Evolutionary conservation across 2,113 vertebrate genomes (phyloP).

Genomic region (Trogon melanurus): DNA sequence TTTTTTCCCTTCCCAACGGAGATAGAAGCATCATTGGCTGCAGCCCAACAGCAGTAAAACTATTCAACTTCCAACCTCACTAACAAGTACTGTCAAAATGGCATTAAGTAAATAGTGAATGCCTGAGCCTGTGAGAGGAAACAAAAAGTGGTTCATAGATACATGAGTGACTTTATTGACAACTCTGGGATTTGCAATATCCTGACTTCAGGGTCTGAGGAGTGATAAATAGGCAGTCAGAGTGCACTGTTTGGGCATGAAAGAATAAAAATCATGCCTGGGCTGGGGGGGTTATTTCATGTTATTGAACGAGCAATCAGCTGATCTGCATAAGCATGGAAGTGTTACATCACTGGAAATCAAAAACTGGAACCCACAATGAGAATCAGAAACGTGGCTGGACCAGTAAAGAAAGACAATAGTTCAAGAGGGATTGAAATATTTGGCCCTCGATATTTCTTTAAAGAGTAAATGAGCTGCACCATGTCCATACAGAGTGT

Average conservation of each 20-base stretch:
- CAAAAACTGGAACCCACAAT: neutral
- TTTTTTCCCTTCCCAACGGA: constrained; percentile 11
- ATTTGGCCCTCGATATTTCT: neutral
- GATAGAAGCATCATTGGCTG: constrained; percentile 43
- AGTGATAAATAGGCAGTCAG: constrained; percentile 40
- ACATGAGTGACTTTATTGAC: constrained; percentile 50
- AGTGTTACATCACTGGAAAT: neutral
- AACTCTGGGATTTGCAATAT: neutral
- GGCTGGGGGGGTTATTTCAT: neutral
- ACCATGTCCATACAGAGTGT: neutral
- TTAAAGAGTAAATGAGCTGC: neutral
- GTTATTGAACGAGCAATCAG: neutral
- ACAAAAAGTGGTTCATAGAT: constrained; percentile 59
- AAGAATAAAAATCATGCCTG: neutral
- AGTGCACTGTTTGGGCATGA: neutral
- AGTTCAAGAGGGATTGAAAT: neutral
- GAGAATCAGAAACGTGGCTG: neutral
- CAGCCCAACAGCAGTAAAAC: constrained; percentile 45
- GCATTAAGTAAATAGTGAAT: constrained; percentile 63
- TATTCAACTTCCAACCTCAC: constrained; percentile 45
- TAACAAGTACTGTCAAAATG: constrained; percentile 49
- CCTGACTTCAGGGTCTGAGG: neutral
- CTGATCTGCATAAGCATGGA: neutral
- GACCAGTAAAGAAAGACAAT: neutral
- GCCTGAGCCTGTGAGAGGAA: constrained; percentile 44